Evolutionary conservation across 2,888 invertebrate genomes (phyloP).

Genomic region (Iphiclides podalirius): DNA sequence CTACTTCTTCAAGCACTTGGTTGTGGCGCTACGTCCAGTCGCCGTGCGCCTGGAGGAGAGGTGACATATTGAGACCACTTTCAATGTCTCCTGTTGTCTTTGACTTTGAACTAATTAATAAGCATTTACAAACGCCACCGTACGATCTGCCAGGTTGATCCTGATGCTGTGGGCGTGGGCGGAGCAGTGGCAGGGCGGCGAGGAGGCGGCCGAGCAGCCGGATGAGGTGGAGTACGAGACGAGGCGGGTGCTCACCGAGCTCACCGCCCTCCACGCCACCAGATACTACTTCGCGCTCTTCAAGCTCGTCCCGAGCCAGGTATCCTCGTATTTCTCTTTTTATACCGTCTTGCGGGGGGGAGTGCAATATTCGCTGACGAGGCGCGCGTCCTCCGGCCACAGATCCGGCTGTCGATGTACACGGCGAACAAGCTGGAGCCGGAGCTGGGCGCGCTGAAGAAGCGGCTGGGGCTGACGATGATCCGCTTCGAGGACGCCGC

Average conservation of each 20-base stretch:
- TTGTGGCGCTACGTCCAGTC: conserved; percentile 89
- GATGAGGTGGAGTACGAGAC: conserved; percentile 91
- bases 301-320: conserved; percentile 88
- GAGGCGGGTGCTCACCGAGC: conserved; percentile 88
- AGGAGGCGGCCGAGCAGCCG: conserved; percentile 82
- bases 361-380: too few species aligned
- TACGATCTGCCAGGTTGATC: conserved; percentile 70
- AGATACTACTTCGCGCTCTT: conserved; percentile 93
- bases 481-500: conserved; percentile 98
- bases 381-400: conserved; percentile 26
- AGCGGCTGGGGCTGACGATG: conserved; percentile 91
- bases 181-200: conserved; percentile 76
- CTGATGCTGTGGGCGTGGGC: conserved; percentile 60
- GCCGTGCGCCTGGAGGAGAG: conserved; percentile 93
- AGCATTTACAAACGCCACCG: too few species aligned
- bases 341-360: not conserved
- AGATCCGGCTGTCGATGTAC: conserved; percentile 93
- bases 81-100: too few species aligned
- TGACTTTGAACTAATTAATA: too few species aligned
- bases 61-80: too few species aligned
- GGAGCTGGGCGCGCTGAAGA: conserved; percentile 89
- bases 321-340: conserved; percentile 37
- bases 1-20: conserved; percentile 92
- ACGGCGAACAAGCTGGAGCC: conserved; percentile 89
- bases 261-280: conserved; percentile 89